These are phyloP conservation scores for Falco rusticolus DNA, from an alignment of 2,797 vertebrate species.

Conservation along the genomic window DNA sequence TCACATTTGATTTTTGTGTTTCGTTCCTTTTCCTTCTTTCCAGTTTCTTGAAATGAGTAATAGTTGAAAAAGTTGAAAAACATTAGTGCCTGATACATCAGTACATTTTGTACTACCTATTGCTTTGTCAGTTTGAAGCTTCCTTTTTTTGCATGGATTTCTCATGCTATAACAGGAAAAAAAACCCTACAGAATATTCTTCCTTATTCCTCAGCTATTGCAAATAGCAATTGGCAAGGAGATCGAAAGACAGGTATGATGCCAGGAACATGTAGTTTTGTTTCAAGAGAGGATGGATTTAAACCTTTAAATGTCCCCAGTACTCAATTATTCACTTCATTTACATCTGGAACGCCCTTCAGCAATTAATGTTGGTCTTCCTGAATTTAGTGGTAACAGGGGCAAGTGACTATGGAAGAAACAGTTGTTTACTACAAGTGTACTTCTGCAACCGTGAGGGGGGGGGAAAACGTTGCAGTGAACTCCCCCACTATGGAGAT, in stretches of 20 bases:
- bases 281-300: neutral
- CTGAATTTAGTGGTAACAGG: neutral
- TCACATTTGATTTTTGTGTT: neutral
- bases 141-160: neutral
- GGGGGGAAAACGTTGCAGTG: neutral
- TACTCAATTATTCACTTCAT: neutral
- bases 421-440: neutral
- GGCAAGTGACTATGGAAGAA: neutral
- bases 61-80: neutral
- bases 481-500: neutral
- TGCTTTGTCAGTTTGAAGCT: neutral
- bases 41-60: neutral
- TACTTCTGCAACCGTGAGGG: neutral
- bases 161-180: neutral
- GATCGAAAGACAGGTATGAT: neutral
- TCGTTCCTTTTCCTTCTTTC: neutral
- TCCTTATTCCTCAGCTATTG: neutral
- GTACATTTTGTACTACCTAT: neutral
- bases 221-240: neutral
- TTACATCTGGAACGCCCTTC: neutral
- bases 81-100: neutral
- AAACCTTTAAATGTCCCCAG: neutral
- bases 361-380: neutral
- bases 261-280: neutral
- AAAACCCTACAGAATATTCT: neutral